Evolutionary conservation across 2,888 invertebrate genomes (phyloP).

Genomic region (Hipparchia sbordonii): DNA sequence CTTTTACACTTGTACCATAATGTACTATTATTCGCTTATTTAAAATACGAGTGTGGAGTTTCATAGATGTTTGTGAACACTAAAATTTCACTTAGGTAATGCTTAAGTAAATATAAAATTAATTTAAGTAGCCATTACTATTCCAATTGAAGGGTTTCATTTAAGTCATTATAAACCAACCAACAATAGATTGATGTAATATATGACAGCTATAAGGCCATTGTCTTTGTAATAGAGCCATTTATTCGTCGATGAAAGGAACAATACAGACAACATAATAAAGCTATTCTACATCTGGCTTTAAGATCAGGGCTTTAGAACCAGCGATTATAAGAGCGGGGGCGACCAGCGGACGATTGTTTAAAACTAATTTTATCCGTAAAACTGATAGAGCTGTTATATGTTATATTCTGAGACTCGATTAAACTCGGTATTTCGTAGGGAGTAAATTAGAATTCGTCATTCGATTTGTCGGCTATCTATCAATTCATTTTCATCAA

Average conservation of each 20-base stretch:
- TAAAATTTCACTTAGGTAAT: background rate
- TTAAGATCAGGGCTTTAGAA: constrained; percentile 12
- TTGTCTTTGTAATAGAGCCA: constrained; percentile 37
- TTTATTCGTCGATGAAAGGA: constrained; percentile 36
- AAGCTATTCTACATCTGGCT: constrained; percentile 35
- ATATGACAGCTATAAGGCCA: constrained; percentile 33
- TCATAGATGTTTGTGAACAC: too few relatives aligned
- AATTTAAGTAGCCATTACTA: background rate
- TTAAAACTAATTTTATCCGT: too few relatives aligned
- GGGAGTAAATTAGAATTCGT: too few relatives aligned
- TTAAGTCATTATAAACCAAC: constrained; percentile 8
- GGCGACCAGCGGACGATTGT: background rate
- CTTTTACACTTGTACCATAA: too few relatives aligned
- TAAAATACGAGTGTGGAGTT: too few relatives aligned
- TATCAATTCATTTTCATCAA: background rate
- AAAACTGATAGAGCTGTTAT: too few relatives aligned
- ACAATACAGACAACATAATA: constrained; percentile 38
- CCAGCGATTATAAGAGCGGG: background rate
- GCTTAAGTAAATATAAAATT: background rate
- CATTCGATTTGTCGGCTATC: too few relatives aligned
- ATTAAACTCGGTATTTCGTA: too few relatives aligned
- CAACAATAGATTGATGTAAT: constrained; percentile 21
- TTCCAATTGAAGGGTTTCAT: background rate
- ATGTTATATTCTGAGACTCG: too few relatives aligned
- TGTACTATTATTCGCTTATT: too few relatives aligned